Evolutionary conservation across 2,797 vertebrate species (phyloP), one percentile per base, ranked within the genome.

Genomic region (Coranthus polyacanthus): DNA sequence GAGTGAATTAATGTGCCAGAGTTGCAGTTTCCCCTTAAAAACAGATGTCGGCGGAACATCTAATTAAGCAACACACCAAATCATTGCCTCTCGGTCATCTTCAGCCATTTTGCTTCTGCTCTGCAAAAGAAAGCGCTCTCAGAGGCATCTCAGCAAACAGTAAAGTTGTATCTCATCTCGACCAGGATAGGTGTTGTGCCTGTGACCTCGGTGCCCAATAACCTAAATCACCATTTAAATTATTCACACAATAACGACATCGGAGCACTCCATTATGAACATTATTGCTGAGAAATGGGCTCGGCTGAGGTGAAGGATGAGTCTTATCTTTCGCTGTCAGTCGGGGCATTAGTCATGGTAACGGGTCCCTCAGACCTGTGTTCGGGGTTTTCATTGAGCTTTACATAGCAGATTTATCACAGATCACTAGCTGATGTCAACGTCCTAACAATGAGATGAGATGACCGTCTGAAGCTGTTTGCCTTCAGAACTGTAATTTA

Each of bases 241-340:
- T 93, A 94, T 94, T 95, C 92, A 94, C 94, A 95, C 95, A 95
- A 94, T 97, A 97, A 96, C 94, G 95, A 96, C 95, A 95, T 92
- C 89, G 91, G 94, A 96, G 95, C 95, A 94, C 95, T 95, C 95
- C 94, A 96, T 97, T 96, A 97, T 95, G 96, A 96, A 95, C 94
- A 95, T 95, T 97, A 98, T 97, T 97, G 96, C 96, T 96, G 95
- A 98, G 96, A 96, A 97, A 96, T 95, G 94, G 94, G 94, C 95
- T 90, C 90, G 91, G 94, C 94, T 93, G 90, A 90, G 94, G 95
- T 97, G 96, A 98, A 95, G 95, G 96, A 98, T 97, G 95, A 94
- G 94, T 95, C 96, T 97, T 98, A 98, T 98, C 96, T 95, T 96
- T 96, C 94, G 94, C 96, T 96, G 96, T 98, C 96, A 97, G 95